Base-by-base conservation (phyloP, 2,888 invertebrate genomes). In the Peribatodes rhomboidaria region DNA sequence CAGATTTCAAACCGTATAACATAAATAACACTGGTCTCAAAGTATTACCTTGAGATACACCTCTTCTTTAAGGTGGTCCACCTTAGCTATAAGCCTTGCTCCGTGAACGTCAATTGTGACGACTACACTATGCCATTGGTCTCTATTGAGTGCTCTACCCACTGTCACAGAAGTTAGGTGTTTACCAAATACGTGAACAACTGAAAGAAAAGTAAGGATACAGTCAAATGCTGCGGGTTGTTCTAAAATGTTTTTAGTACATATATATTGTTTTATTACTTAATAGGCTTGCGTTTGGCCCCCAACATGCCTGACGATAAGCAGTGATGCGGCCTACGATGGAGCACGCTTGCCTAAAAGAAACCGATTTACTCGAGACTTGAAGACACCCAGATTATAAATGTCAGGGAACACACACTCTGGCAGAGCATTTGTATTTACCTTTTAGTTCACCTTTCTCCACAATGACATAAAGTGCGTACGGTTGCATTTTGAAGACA, bases 151-250 rank as follows among this genome's bases (percentile, higher is more conserved):
- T 2, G 97, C 98, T 88, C 97, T 95, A 39, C 98, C 98, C 4
- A 98, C 98, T 0, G 97, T 97, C 44, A 98, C 95, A 27, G 94
- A 94, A 33, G 98, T 98, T 57, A 97, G 95, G 82, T 96, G 96
- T 84, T 98, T 97, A 3, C 98, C 98, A 83, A 98, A 98, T 27
- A 98, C 97, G 84, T 98, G 98, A 9, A 98, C 98, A 61, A 98
- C 97, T 94, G 78, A 9, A 88, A 87, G 2, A 55, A 41, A 50
- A 4, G 47, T 16, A 4, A 46, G 1, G 8, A n/a, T 7, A n/a
- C 14, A 13, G 16, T 54, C n/a, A 57, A 33, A 61, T 11, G 49
- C 53, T 54, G 53, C 3, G 13, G 31, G 22, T 9, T 14, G 44
- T 39, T 52, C n/a, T 46, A 46, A 44, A 11, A 11, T 44, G 13